Base-by-base conservation (phyloP, 2,113 vertebrate genomes). In the Camelus bactrianus region DNA sequence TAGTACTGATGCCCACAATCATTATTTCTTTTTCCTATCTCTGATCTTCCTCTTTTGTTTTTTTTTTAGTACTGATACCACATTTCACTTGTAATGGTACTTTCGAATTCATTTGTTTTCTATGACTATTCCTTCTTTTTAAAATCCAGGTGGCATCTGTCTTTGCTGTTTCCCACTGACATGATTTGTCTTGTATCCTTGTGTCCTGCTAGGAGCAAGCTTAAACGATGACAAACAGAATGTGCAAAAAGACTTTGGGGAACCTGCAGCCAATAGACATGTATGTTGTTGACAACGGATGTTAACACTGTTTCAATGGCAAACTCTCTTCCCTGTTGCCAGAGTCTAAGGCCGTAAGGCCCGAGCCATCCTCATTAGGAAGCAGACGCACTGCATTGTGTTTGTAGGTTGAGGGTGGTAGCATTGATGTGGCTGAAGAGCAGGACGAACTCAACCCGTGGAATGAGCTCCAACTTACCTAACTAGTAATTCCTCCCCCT, bases 231-330 rank as follows among this genome's bases (percentile, higher is more conserved):
- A 76, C 20, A 65, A 91, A 70, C 14, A 54, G 3, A 60, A 54
- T 16, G 35, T 24, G 10, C 14, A 30, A 54, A 75, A 20, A 32
- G 50, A 3, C 46, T 46, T 77, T 87, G 32, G 58, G 58, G 35
- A 81, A 38, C 4, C 16, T 26, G n/a, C 7, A 62, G 60, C 3
- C 32, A 35, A 12, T 0, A 30, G 3, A 46, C 19, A 48, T 0
- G 5, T 0, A 13, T 0, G 0, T 3, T 16, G 28, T 16, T 52
- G 30, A 35, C 48, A 60, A 13, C 17, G 50, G 46, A 6, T 9
- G 24, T 22, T 58, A 46, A 46, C 8, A 30, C 1, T 19, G 8
- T 20, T 46, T 84, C 60, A 35, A 30, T 12, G 24, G 19, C 46
- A 54, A 70, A 50, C 52, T 38, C 50, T 64, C 10, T 64, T 35